Base-by-base conservation (phyloP, 2,888 invertebrate species). In the Julus scandinavius region DNA sequence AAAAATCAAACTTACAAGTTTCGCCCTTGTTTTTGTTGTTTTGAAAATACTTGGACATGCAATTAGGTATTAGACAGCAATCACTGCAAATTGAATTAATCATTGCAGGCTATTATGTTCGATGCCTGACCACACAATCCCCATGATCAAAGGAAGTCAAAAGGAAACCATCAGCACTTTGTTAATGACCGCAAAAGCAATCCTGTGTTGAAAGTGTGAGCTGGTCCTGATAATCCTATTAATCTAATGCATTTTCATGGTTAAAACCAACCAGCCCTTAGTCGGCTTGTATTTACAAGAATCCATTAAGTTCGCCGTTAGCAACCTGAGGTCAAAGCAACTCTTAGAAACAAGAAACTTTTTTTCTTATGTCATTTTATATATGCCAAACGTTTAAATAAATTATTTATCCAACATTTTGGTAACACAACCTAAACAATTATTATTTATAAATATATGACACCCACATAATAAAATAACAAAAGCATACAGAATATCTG, bases 161-260 rank as follows among this genome's bases (percentile, higher is more conserved):
- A 80, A 80, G 80, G 80, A 80, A 80, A 80, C 80, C 80, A 80
- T 80, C 80, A 29, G 80, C 80, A 80, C 80, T 80, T 80, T 80
- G 80, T 80, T 80, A 80, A 80, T 80, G 80, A 80, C 80, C 80
- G 80, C 80, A 80, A 80, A 80, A 80, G 80, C 80, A 80, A 80
- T 80, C 80, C 80, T 38, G 80, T 80, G 80, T 80, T 80, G 80
- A 38, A 80, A 80, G 80, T 80, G 80, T 80, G 80, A 80, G 80
- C 80, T 40, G 80, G 80, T 38, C 80, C 38, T 29, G 80, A 38
- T 80, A 80, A 80, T 80, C 80, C 80, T 40, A 38, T 80, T 80
- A 80, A 80, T 38, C 80, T 80, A 80, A 80, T 80, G 80, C 80
- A 80, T 80, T 80, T 80, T 80, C 80, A 80, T 80, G 80, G 80